Percentiles rank a stretch among this genome's conserved stretches.
Evolutionary conservation across 2,797 vertebrate genomes (phyloP).

Genomic region (Phrynocephalus guinanensis): DNA sequence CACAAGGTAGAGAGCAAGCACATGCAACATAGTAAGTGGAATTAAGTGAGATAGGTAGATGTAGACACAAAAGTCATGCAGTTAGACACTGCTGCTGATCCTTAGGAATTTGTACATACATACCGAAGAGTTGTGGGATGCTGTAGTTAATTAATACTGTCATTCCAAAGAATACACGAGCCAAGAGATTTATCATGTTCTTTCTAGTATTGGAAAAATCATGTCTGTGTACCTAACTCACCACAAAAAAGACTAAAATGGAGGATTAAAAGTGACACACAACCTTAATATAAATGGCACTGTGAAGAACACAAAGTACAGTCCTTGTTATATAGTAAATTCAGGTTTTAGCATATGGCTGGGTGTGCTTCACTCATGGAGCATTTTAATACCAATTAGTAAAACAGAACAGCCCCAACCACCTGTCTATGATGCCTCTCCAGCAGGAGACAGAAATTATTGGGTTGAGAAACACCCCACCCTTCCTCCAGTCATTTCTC

Average conservation of each 20-base stretch:
- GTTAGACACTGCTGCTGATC: constrained; percentile 56
- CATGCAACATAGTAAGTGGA: constrained; percentile 77
- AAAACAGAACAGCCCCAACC: background rate
- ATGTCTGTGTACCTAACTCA: constrained; percentile 48
- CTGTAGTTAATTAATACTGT: constrained; percentile 49
- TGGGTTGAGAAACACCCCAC: background rate
- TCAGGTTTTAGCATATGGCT: constrained; percentile 47
- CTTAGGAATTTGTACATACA: constrained; percentile 44
- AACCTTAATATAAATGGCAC: constrained; percentile 30
- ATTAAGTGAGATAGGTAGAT: constrained; percentile 49
- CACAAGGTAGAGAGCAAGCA: constrained; percentile 80
- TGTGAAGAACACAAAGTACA: constrained; percentile 50
- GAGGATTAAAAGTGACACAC: constrained; percentile 57
- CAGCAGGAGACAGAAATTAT: background rate
- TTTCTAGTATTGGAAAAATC: constrained; percentile 54
- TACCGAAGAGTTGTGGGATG: constrained; percentile 33
- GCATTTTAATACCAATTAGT: background rate
- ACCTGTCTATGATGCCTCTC: background rate
- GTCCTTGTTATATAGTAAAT: constrained; percentile 55
- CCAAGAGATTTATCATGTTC: constrained; percentile 40
- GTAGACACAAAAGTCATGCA: constrained; percentile 44
- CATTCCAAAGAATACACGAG: constrained; percentile 42
- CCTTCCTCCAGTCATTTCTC: background rate
- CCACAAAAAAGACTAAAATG: constrained; percentile 48
- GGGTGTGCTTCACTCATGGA: constrained; percentile 11